Evolutionary conservation across 2,113 vertebrate genomes (phyloP).

Genomic region (Odontophorus gujanensis): DNA sequence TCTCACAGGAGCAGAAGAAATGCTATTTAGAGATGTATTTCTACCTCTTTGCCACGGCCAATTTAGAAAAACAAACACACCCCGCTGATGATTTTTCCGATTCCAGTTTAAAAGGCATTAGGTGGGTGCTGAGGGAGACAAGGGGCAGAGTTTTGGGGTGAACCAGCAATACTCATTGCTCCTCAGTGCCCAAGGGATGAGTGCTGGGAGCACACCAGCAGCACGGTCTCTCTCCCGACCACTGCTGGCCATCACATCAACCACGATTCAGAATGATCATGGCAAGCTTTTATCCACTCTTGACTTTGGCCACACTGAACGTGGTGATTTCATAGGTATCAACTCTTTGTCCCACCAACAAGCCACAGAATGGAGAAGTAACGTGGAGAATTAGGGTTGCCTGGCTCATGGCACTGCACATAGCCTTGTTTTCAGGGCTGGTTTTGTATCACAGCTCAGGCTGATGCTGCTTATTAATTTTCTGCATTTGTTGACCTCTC

Average conservation of each 20-base stretch:
- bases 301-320: not conserved
- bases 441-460: not conserved
- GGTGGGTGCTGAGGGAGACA: fast-evolving
- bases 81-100: not conserved
- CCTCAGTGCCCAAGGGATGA: not conserved
- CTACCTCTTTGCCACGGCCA: not conserved
- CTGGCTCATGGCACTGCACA: fast-evolving
- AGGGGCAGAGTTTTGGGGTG: not conserved
- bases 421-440: not conserved
- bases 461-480: not conserved
- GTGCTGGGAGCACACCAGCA: not conserved
- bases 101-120: not conserved
- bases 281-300: not conserved
- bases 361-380: not conserved
- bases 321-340: not conserved
- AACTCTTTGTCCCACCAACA: not conserved
- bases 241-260: fast-evolving
- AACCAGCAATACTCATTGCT: fast-evolving
- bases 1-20: not conserved
- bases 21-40: not conserved
- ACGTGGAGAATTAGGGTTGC: fast-evolving
- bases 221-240: not conserved
- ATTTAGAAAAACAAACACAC: not conserved
- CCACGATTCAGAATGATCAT: not conserved
- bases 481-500: fast-evolving